Evolutionary conservation across 2,888 invertebrate species (phyloP), one percentile per base, ranked within the genome.

Genomic region (Nematopogon swammerdamellus): DNA sequence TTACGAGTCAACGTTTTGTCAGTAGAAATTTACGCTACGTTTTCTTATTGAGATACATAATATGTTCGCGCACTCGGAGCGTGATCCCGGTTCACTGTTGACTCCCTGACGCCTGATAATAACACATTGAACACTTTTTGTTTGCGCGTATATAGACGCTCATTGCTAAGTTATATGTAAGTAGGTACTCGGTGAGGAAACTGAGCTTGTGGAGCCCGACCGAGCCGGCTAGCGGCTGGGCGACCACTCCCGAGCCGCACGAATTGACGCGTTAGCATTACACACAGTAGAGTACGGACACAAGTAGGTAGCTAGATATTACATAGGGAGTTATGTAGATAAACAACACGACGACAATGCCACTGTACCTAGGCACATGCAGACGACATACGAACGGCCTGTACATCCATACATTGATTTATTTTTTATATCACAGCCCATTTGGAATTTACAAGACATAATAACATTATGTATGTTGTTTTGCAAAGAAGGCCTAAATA

Each of bases 341-440:
- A 25, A 4, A 25, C 25, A 25, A 25, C 25, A 25, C 25, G 25
- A 25, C 25, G 25, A 25, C 25, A 52, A 67, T 66, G 19, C 47
- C 43, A 53, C 49, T 46, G 48, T 46, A 52, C 42, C 47, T 19
- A 51, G 46, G 45, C 49, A 45, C 43, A 47, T 44, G 48, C 64
- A 64, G 65, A 82, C 71, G 74, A 80, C 75, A 81, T 70, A 84
- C 81, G 71, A 82, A 82, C 83, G 84, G 84, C 82, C 84, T 84
- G 84, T 85, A 85, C 84, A 85, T 83, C 81, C 72, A 82, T 82
- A 83, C 81, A 82, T 81, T 82, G 83, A 83, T 82, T 70, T 72
- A 71, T 72, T 19, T 16, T 53, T 75, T 84, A 83, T 85, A 85
- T 88, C 88, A 88, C 88, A 88, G 88, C 87, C 87, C 86, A 84